Base-by-base conservation (phyloP, 2,888 invertebrate genomes). In the Stenoptilia bipunctidactyla region DNA sequence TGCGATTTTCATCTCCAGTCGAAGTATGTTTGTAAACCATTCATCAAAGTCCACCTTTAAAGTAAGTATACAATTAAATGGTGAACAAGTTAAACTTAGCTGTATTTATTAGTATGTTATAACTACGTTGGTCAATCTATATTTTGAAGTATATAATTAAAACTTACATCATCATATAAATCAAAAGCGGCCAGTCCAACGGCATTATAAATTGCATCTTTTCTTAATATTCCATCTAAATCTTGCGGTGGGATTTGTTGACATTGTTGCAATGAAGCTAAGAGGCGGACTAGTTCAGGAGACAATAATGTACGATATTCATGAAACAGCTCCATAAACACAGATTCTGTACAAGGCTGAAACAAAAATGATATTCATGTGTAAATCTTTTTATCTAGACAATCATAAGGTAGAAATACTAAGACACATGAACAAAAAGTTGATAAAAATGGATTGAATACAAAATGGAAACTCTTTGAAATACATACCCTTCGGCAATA, bases 151-250 rank as follows among this genome's bases (percentile, higher is more conserved):
- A n/a, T n/a, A n/a, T n/a, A n/a, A n/a, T 37, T 20, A 5, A 20
- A 20, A 69, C 73, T 76, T 59, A 90, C 92, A 69, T 96, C 94
- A 63, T 97, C 95, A 64, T 93, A 97, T 40, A 97, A 84, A 56
- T 97, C 93, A 67, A 93, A 95, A 0, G 96, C 92, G 1, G 92
- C 92, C 45, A 95, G 79, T 5, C 96, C 95, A 8, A 94, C 92
- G 0, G 97, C 96, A 72, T 94, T 94, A 61, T 97, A 97, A 35
- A 97, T 91, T 41, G 97, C 96, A 76, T 97, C 97, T 71, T 96
- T 96, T 41, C 90, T 86, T 45, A 97, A 76, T 58, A 97, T 92
- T 10, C 90, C 89, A 40, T 89, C 87, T 50, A 95, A 79, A 63
- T 96, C 92, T 39, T 90, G 89, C 2, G 89, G 88, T 45, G 89